A percentile compares a stretch with the other conserved stretches of the same genome.
These are phyloP conservation scores for Anisognathus igniventris DNA, from an alignment of 2,797 vertebrate genomes.

Conservation along the genomic window DNA sequence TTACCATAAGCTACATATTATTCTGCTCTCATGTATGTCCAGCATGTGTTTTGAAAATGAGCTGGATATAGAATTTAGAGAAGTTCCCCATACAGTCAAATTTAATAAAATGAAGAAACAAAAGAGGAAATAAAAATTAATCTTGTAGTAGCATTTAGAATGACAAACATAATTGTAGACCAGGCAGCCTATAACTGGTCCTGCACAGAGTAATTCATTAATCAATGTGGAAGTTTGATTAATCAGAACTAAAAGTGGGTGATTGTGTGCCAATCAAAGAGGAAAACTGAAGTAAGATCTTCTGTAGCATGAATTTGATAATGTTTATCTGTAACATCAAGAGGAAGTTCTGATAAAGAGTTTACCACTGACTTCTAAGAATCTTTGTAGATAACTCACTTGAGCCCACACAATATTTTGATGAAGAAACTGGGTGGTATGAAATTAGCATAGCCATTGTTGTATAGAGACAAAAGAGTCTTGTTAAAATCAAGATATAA, in stretches of 20 bases:
- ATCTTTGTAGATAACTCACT: not conserved
- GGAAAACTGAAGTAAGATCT: not conserved
- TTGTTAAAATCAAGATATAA: not conserved
- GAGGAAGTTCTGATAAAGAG: not conserved
- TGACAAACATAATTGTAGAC: not conserved
- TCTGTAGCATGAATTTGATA: not conserved
- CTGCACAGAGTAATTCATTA: not conserved
- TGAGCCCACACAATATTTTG: not conserved
- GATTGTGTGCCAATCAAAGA: not conserved
- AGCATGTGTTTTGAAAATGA: not conserved
- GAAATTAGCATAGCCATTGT: not conserved
- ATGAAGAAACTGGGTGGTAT: not conserved
- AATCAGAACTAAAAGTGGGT: not conserved
- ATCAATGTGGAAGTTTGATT: not conserved
- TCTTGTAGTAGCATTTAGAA: not conserved
- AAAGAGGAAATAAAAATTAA: not conserved
- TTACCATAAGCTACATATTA: not conserved
- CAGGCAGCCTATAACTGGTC: not conserved
- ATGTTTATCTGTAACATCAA: not conserved
- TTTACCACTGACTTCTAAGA: not conserved
- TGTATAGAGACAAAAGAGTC: not conserved
- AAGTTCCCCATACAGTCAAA: not conserved
- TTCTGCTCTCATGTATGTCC: not conserved
- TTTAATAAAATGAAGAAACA: not conserved
- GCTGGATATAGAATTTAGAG: not conserved